Evolutionary conservation across 2,113 vertebrate genomes (phyloP).

Genomic region (Corapipo altera): DNA sequence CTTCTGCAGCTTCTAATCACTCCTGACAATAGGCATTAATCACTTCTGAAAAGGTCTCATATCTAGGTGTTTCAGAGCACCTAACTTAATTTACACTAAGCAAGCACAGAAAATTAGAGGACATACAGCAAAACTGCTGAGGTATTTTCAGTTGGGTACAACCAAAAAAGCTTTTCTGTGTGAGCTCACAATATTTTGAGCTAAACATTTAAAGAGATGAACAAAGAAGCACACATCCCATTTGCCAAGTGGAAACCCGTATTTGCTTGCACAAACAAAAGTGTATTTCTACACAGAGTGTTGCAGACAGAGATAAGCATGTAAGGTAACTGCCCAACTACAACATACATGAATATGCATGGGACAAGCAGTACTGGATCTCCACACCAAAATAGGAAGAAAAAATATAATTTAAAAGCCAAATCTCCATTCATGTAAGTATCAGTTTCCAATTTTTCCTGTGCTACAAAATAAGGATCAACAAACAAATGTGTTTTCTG

Average conservation of each 20-base stretch:
- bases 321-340: background rate
- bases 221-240: background rate
- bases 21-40: conserved; percentile 9
- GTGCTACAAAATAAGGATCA: background rate
- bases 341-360: background rate
- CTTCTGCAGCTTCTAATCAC: background rate
- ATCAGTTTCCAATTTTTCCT: background rate
- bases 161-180: background rate
- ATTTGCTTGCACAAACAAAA: background rate
- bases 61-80: background rate
- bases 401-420: background rate
- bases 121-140: background rate
- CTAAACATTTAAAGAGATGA: background rate
- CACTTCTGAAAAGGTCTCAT: background rate
- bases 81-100: background rate
- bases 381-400: background rate
- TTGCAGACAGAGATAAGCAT: background rate
- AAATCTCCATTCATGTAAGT: background rate
- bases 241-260: background rate
- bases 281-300: background rate
- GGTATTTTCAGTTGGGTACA: background rate
- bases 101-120: background rate
- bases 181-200: background rate
- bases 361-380: background rate
- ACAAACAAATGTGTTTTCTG: background rate